phyloP scores from a whole-genome alignment of 2,113 vertebrate species.

The Zosterops lateralis region DNA sequence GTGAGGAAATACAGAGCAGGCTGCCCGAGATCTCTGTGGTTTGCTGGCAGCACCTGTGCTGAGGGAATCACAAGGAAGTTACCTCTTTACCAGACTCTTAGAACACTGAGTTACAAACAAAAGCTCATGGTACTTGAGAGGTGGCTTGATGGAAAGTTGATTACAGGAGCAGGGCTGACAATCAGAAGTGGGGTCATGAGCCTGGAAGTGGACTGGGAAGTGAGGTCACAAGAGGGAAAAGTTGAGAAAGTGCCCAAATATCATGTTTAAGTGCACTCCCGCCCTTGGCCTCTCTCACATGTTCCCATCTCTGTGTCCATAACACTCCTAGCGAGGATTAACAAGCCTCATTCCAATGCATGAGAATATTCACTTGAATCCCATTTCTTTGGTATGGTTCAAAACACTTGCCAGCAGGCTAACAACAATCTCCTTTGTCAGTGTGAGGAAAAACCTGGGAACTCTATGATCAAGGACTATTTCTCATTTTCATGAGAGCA shows the following conservation, averaged over 20 bases:
- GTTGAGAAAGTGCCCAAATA: background rate
- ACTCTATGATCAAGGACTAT: background rate
- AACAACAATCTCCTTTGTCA: conserved; percentile 38
- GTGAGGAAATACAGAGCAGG: background rate
- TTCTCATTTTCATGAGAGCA: conserved; percentile 55
- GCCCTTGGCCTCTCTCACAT: background rate
- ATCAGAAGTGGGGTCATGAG: conserved; percentile 25
- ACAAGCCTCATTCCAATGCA: background rate
- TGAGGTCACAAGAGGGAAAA: background rate
- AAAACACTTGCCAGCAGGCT: conserved; percentile 36
- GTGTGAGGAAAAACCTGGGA: conserved; percentile 32
- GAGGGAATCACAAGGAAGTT: background rate
- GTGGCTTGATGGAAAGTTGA: background rate
- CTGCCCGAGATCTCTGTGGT: background rate
- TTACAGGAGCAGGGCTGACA: background rate
- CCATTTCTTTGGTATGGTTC: background rate
- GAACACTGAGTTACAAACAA: background rate
- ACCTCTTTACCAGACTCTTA: background rate
- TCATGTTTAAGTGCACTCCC: background rate
- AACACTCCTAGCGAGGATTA: background rate
- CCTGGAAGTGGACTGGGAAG: conserved; percentile 26
- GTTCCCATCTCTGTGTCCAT: background rate
- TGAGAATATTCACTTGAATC: conserved; percentile 9
- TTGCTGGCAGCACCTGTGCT: background rate
- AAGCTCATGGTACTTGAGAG: background rate